Percentiles rank a stretch among this genome's conserved stretches.
These are phyloP conservation scores for Columba livia DNA, from an alignment of 2,113 vertebrate genomes.

Conservation along the genomic window DNA sequence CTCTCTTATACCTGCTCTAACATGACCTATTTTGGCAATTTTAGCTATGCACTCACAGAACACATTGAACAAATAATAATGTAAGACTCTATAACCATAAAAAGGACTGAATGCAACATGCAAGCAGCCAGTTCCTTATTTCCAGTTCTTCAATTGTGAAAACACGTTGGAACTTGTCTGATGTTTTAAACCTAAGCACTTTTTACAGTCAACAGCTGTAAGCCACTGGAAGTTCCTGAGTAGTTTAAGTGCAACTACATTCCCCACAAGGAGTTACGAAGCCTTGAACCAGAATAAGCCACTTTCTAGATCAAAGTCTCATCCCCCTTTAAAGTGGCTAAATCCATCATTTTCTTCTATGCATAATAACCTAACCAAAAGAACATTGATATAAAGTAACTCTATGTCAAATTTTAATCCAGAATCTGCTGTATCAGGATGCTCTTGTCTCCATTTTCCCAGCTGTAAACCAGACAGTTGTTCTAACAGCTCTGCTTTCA, in stretches of 20 bases:
- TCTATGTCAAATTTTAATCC: neutral
- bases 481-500: neutral
- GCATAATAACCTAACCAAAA: neutral
- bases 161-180: neutral
- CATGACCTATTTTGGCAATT: neutral
- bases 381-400: neutral
- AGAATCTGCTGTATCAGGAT: neutral
- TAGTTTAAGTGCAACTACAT: fast-evolving
- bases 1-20: neutral
- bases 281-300: neutral
- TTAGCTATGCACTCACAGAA: neutral
- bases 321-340: neutral
- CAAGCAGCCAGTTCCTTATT: neutral
- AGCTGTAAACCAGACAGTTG: neutral
- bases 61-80: fast-evolving
- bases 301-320: neutral
- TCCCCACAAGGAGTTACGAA: neutral
- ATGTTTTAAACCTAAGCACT: neutral
- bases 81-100: neutral
- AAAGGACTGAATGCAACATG: neutral
- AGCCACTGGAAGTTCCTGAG: neutral
- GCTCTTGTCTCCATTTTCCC: neutral
- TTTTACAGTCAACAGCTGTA: neutral
- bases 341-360: neutral
- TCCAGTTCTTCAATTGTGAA: neutral